Evolutionary conservation across 2,113 vertebrate species (phyloP).

Genomic region (Stictonetta naevosa): DNA sequence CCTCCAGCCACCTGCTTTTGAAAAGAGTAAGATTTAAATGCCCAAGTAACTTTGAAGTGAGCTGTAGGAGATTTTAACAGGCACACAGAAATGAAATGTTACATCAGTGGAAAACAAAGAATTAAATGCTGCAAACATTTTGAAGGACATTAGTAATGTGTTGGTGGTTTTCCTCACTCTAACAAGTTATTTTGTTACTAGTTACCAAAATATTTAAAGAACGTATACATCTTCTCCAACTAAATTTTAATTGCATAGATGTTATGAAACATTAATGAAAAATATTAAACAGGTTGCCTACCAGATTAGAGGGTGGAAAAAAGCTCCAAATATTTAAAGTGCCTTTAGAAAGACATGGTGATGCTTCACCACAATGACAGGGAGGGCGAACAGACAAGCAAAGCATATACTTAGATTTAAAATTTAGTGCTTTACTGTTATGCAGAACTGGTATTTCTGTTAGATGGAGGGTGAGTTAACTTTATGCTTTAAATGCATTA

Average conservation of each 20-base stretch:
- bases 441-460: not conserved
- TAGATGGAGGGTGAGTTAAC: not conserved
- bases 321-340: not conserved
- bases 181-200: not conserved
- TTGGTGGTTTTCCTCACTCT: not conserved
- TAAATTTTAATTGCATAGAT: not conserved
- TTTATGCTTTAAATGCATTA: not conserved
- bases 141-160: not conserved
- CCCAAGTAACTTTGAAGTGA: not conserved
- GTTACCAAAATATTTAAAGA: not conserved
- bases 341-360: not conserved
- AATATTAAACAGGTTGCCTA: not conserved
- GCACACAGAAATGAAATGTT: not conserved
- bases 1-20: not conserved
- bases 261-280: not conserved
- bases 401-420: not conserved
- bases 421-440: not conserved
- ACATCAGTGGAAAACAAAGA: not conserved
- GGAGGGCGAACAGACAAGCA: not conserved
- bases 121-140: not conserved
- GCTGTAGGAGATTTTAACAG: not conserved
- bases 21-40: not conserved
- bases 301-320: not conserved
- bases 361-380: not conserved
- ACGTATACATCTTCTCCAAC: not conserved